Base-by-base conservation (phyloP, 2,888 invertebrate genomes). In the Lycaena phlaeas region DNA sequence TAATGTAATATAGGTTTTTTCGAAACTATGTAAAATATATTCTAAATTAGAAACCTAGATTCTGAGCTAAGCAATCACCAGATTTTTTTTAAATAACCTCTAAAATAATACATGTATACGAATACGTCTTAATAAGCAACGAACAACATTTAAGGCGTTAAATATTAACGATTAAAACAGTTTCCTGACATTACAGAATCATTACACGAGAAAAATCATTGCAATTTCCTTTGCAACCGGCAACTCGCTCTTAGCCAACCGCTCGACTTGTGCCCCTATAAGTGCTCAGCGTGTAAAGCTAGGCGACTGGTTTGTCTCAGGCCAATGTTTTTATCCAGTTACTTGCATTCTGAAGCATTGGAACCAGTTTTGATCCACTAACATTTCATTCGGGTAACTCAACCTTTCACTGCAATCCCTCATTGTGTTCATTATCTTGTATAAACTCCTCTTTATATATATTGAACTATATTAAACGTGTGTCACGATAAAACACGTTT, bases 331-430 rank as follows among this genome's bases (percentile, higher is more conserved):
- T 79, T 78, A 72, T 81, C 78, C 79, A 76, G 74, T 77, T 73
- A 77, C 79, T 76, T 76, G 71, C 77, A 79, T 79, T 79, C 79
- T 81, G 76, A 75, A 66, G 75, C 71, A 67, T 66, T 68, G 74
- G 64, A 82, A 82, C 81, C 81, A 73, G 81, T 82, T 81, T 67
- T 53, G 64, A 63, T 58, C 64, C 61, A 63, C 66, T 59, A 68
- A 66, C 68, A 72, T 70, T 68, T 68, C 64, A 65, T 68, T 72
- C 67, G 69, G 63, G 63, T 61, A 60, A 61, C 54, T 54, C 71
- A 59, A 67, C 79, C 79, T 79, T 81, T 81, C 79, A 78, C 78
- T 74, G 66, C 62, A 65, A 64, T 64, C 59, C 63, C 64, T 65
- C 59, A 61, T 63, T 68, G 69, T 63, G 54, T 51, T 53, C 50